phyloP scores from a whole-genome alignment of 1,140 invertebrate species.

The Bombus sylvicola region DNA sequence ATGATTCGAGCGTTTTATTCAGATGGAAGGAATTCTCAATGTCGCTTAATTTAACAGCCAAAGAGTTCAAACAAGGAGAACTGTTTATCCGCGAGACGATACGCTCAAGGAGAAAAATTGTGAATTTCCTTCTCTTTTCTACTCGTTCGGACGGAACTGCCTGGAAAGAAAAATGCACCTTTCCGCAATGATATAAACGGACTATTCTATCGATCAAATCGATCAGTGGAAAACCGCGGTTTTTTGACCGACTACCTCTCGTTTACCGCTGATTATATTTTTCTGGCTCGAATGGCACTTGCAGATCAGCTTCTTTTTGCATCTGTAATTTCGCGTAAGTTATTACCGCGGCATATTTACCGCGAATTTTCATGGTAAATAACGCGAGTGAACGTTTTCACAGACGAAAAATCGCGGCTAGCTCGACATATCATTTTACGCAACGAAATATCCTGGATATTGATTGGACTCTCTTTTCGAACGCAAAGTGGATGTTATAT shows the following conservation, averaged over 20 bases:
- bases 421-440: not conserved
- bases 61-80: conserved; percentile 24
- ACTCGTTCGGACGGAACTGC: not conserved
- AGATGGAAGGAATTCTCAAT: not conserved
- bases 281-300: conserved; percentile 42
- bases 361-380: conserved; percentile 4
- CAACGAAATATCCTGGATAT: conserved; percentile 28
- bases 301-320: not conserved
- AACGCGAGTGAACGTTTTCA: not conserved
- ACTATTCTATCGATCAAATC: conserved; percentile 40
- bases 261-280: conserved; percentile 53
- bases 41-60: conserved; percentile 37
- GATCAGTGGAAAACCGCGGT: conserved; percentile 26
- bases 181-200: not conserved
- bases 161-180: not conserved
- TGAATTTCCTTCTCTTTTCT: conserved; percentile 17
- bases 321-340: conserved; percentile 34
- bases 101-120: not conserved
- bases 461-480: not conserved
- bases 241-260: not conserved
- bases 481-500: conserved; percentile 1
- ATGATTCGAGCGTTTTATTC: conserved; percentile 17
- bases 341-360: conserved; percentile 4
- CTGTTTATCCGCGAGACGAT: conserved; percentile 48
- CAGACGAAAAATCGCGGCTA: not conserved